Evolutionary conservation across 2,797 vertebrate genomes (phyloP).

Genomic region (Platyrinchus mystaceus): DNA sequence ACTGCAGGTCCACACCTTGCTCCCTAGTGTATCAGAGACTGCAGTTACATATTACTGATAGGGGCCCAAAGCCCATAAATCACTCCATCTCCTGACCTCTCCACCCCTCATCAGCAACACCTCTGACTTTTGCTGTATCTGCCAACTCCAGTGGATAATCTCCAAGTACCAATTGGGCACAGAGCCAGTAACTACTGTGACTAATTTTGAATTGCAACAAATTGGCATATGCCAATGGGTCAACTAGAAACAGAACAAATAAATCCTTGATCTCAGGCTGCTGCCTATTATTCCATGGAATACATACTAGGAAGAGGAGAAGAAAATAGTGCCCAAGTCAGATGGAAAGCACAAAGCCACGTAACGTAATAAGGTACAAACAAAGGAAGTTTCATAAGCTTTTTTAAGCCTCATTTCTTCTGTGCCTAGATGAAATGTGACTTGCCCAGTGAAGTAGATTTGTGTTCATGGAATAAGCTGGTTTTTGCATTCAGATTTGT

Average conservation of each 20-base stretch:
- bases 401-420: neutral
- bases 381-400: neutral
- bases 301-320: neutral
- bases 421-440: neutral
- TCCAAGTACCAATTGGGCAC: neutral
- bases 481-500: neutral
- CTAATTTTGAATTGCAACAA: constrained; percentile 16
- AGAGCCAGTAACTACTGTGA: neutral
- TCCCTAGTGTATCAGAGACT: neutral
- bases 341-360: neutral
- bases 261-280: neutral
- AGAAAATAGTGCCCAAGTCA: neutral
- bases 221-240: neutral
- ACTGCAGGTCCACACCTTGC: neutral
- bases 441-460: neutral
- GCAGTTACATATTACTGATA: neutral
- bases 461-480: neutral
- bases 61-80: neutral
- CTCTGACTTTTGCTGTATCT: neutral
- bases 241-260: constrained; percentile 4
- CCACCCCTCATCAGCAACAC: neutral
- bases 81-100: neutral
- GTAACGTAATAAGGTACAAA: neutral
- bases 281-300: neutral
- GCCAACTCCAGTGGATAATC: neutral